Conservation (phyloP, 2,888 invertebrate species). For the Phalera bucephala region DNA sequence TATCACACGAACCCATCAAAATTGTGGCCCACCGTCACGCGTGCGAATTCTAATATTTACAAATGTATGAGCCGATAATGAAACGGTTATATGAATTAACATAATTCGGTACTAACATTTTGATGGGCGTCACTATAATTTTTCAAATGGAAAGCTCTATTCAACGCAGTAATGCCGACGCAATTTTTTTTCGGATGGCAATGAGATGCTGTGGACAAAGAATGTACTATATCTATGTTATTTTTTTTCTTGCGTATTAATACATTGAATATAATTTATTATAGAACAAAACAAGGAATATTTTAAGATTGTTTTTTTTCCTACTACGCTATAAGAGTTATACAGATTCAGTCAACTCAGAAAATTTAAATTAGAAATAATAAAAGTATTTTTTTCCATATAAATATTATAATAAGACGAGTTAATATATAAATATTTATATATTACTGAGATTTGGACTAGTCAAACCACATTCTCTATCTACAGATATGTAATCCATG, state of each 20-base stretch:
- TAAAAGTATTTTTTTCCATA: constrained; percentile 56
- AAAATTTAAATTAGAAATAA: constrained; percentile 59
- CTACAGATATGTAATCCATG: constrained; percentile 83
- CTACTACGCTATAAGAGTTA: constrained; percentile 63
- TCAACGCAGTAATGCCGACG: constrained; percentile 53
- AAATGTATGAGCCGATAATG: constrained; percentile 53
- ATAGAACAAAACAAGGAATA: constrained; percentile 30
- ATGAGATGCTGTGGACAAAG: constrained; percentile 57
- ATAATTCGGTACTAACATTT: constrained; percentile 11
- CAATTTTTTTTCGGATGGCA: constrained; percentile 40
- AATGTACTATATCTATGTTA: constrained; percentile 42
- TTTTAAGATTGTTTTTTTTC: constrained; percentile 40
- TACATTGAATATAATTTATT: constrained; percentile 51
- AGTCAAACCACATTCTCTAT: constrained; percentile 81
- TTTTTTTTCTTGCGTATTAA: constrained; percentile 34
- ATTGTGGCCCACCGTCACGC: constrained; percentile 35
- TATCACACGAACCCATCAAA: constrained; percentile 56
- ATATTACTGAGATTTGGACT: constrained; percentile 79
- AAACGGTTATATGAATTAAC: constrained; percentile 40
- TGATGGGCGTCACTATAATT: constrained; percentile 32
- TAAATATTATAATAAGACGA: constrained; percentile 60
- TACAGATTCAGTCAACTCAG: constrained; percentile 74
- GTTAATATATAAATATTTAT: constrained; percentile 69
- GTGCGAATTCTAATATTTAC: constrained; percentile 58
- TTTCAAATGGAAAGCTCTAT: constrained; percentile 41